phyloP scores from a whole-genome alignment of 2,113 vertebrate species.

The Alethe diademata region DNA sequence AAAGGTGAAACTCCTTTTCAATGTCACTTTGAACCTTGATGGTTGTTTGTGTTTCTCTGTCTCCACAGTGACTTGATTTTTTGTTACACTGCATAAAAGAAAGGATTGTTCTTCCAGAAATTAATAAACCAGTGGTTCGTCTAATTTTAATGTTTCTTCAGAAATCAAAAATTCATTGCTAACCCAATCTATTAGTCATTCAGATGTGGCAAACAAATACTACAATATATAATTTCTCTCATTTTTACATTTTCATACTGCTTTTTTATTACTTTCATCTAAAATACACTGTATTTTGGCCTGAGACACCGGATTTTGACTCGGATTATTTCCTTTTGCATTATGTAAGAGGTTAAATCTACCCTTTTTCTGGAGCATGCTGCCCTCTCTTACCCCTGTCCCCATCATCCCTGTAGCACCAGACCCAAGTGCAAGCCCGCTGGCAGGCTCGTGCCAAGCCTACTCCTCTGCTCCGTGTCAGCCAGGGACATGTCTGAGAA shows the following conservation, averaged over 20 bases:
- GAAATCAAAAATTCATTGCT: constrained; percentile 18
- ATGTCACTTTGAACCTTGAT: background rate
- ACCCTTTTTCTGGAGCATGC: background rate
- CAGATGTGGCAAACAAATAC: background rate
- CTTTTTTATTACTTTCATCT: background rate
- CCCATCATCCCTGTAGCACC: background rate
- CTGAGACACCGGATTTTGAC: background rate
- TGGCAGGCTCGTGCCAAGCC: rapidly evolving
- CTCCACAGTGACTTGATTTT: background rate
- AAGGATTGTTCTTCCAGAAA: constrained; percentile 4
- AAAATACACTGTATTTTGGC: background rate
- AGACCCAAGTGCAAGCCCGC: background rate
- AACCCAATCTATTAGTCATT: background rate
- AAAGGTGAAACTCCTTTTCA: background rate
- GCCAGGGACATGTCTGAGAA: background rate
- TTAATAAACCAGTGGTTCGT: background rate
- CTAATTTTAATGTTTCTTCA: constrained; percentile 22
- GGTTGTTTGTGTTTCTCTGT: background rate
- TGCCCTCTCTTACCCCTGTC: background rate
- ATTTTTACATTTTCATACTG: background rate
- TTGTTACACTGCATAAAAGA: background rate
- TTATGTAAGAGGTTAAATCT: background rate
- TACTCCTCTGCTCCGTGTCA: background rate
- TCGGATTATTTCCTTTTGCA: background rate
- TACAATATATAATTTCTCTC: background rate